Evolutionary conservation across 2,797 vertebrate species (phyloP).

Genomic region (Paramormyrops hopkinsi): DNA sequence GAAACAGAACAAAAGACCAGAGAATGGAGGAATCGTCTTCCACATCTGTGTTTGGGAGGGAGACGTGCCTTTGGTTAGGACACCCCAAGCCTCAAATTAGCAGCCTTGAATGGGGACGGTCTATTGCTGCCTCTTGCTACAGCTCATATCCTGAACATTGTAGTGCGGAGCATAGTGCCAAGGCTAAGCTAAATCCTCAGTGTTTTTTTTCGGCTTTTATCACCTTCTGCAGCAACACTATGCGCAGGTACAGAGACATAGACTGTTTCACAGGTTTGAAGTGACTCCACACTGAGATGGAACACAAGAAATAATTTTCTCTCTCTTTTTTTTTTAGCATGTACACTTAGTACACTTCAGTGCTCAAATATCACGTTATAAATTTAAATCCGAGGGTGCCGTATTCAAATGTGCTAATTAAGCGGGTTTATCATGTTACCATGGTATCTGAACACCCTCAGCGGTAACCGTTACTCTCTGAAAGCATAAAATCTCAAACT

Average conservation of each 20-base stretch:
- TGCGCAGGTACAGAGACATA: neutral
- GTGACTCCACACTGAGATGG: neutral
- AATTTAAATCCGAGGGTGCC: neutral
- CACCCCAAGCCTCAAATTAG: neutral
- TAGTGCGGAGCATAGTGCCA: neutral
- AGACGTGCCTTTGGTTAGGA: neutral
- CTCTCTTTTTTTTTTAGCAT: neutral
- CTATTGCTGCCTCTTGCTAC: neutral
- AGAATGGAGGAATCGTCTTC: neutral
- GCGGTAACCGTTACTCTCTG: neutral
- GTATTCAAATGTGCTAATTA: neutral
- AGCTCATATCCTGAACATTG: neutral
- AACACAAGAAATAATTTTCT: neutral
- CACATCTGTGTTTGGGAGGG: neutral
- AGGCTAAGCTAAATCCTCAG: neutral
- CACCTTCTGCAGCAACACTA: neutral
- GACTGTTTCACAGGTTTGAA: neutral
- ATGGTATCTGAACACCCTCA: neutral
- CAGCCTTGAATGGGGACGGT: neutral
- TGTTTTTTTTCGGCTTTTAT: neutral
- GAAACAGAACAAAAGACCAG: neutral
- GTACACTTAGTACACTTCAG: neutral
- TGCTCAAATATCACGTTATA: neutral
- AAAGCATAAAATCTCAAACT: neutral
- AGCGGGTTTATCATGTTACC: constrained; percentile 9